Conservation (phyloP, 2,797 vertebrate species). For the Tarsius wallacei region DNA sequence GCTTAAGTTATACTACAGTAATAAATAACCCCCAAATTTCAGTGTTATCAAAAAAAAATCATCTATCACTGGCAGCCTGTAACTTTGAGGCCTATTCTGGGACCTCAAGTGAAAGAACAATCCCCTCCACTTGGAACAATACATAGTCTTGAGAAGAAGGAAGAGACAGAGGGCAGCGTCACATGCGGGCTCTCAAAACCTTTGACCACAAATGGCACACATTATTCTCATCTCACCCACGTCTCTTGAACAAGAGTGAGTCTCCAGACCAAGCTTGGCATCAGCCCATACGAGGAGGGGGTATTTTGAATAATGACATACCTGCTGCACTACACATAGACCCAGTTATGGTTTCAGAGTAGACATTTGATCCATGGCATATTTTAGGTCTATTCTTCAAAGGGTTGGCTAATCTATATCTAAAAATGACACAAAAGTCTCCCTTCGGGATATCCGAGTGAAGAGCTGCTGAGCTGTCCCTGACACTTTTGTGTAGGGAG, state of each 20-base stretch:
- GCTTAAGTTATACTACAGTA: conserved; percentile 5
- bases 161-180: background rate
- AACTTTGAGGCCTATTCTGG: background rate
- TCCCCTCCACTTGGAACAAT: background rate
- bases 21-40: conserved; percentile 33
- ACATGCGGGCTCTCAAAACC: background rate
- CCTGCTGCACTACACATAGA: background rate
- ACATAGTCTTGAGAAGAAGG: background rate
- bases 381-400: background rate
- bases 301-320: conserved; percentile 1
- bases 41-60: background rate
- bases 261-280: background rate
- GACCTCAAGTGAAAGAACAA: background rate
- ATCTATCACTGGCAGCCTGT: background rate
- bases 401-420: background rate
- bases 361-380: background rate
- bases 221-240: background rate
- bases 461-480: background rate
- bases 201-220: background rate
- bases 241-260: background rate
- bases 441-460: background rate
- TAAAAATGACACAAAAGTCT: conserved; percentile 41
- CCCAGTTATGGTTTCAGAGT: background rate
- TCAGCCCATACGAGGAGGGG: background rate
- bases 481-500: background rate